Conservation (phyloP, 2,888 invertebrate species). For the Xestobium rufovillosum region DNA sequence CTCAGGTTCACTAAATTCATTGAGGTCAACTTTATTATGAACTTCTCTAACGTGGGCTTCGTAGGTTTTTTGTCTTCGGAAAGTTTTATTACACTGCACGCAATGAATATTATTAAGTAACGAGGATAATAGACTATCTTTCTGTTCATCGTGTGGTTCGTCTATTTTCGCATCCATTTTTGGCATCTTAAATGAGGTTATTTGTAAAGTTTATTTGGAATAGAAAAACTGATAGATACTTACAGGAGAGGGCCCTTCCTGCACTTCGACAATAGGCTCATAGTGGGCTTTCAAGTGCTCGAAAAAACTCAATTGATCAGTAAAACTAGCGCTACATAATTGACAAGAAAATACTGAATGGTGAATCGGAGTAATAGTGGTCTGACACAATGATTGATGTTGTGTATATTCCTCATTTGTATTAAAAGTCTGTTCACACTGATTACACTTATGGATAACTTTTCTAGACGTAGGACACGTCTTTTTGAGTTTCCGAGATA, state of each 20-base stretch:
- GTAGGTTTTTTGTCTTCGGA: constrained; percentile 56
- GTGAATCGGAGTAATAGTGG: constrained; percentile 41
- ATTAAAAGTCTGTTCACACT: constrained; percentile 44
- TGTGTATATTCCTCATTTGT: constrained; percentile 42
- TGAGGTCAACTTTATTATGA: constrained; percentile 49
- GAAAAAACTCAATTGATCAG: constrained; percentile 75
- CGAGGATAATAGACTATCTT: constrained; percentile 32
- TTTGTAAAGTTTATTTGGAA: too few species aligned
- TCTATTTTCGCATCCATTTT: too few species aligned
- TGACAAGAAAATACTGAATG: constrained; percentile 60
- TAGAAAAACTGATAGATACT: too few species aligned
- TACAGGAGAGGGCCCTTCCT: too few species aligned
- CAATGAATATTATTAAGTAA: constrained; percentile 36
- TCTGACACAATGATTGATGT: constrained; percentile 45
- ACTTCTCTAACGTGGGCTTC: constrained; percentile 55
- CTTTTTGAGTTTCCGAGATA: constrained; percentile 67
- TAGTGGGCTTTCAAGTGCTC: constrained; percentile 79
- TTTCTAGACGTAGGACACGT: constrained; percentile 36
- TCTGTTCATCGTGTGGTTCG: background rate
- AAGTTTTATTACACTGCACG: constrained; percentile 47
- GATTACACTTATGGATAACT: constrained; percentile 41
- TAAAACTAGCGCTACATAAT: constrained; percentile 67
- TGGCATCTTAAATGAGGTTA: too few species aligned
- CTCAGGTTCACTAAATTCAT: constrained; percentile 79
- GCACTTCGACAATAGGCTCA: too few species aligned